These are phyloP conservation scores for Philypnodon macrostomus DNA, from an alignment of 2,797 vertebrate genomes.

Conservation along the genomic window DNA sequence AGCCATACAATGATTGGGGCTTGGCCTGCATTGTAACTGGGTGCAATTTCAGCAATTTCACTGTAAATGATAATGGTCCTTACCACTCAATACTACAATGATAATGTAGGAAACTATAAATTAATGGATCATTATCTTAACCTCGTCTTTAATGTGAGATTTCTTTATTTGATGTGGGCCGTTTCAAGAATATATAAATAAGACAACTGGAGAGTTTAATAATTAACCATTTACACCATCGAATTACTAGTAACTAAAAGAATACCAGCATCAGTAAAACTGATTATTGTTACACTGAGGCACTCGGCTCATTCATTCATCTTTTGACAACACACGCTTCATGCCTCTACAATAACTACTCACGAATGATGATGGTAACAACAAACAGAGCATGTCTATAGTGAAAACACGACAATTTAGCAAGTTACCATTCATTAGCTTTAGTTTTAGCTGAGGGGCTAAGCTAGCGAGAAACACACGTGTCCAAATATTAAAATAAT, in stretches of 20 bases:
- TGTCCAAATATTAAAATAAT: conserved; percentile 54
- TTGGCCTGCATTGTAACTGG: no score
- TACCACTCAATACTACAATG: neutral
- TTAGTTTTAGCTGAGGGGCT: conserved; percentile 47
- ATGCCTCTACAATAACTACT: neutral
- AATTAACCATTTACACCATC: no score
- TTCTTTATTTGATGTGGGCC: no score
- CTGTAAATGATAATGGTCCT: neutral
- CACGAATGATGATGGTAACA: neutral
- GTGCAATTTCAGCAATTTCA: no score
- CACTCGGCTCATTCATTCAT: neutral
- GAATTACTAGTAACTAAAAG: no score
- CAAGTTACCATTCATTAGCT: conserved; percentile 32
- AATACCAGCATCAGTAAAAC: no score
- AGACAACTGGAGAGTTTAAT: no score
- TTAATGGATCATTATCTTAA: no score
- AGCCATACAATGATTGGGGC: neutral
- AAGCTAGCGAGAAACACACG: conserved; percentile 68
- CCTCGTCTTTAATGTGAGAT: no score
- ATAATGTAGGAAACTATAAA: no score
- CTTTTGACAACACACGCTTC: neutral
- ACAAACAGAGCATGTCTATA: neutral
- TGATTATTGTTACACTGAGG: neutral
- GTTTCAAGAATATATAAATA: no score
- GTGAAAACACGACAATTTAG: conserved; percentile 4